Conservation (phyloP, 2,888 invertebrate genomes). For the Alsophila aescularia region DNA sequence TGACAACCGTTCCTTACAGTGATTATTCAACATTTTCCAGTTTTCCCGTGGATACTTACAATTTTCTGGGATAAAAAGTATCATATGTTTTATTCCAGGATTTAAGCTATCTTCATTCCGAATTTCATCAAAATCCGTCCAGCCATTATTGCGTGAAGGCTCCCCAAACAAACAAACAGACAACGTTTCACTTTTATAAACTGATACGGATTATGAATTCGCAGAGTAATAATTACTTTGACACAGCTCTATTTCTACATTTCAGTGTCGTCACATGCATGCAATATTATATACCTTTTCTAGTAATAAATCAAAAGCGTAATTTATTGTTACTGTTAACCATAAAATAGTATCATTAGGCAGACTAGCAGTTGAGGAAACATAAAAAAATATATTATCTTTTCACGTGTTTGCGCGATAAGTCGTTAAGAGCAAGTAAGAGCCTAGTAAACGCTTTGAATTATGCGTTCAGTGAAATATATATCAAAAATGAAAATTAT, state of each 20-base stretch:
- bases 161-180: no score
- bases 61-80: no score
- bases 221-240: constrained; percentile 30
- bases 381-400: constrained; percentile 77
- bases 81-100: no score
- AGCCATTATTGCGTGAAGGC: no score
- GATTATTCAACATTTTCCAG: no score
- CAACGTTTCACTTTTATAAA: no score
- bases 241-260: constrained; percentile 9
- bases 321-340: constrained; percentile 72
- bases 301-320: constrained; percentile 70
- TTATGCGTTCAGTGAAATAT: constrained; percentile 35
- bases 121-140: no score
- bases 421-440: constrained; percentile 55
- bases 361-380: constrained; percentile 63
- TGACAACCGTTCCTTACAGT: no score
- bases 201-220: background rate
- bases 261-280: constrained; percentile 25
- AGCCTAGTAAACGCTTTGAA: constrained; percentile 55
- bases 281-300: constrained; percentile 37
- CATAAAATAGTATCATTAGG: constrained; percentile 67
- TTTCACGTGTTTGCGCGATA: constrained; percentile 70
- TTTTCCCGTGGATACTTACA: no score
- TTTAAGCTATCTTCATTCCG: no score
- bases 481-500: constrained; percentile 31